Evolutionary conservation across 1,140 invertebrate species (phyloP).

Genomic region (Dysdera silvatica): DNA sequence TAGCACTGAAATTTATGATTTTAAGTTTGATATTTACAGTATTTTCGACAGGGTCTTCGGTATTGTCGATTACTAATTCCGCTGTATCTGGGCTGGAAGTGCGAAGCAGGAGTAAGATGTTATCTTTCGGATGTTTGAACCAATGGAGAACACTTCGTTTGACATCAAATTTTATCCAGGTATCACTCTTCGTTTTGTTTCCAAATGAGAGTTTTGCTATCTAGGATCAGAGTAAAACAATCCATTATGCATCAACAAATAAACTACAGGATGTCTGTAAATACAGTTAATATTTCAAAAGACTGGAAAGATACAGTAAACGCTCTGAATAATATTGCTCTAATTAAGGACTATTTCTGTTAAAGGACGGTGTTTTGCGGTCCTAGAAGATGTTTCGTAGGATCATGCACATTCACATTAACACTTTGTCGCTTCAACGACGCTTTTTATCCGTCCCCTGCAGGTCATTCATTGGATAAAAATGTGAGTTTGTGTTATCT

Average conservation of each 20-base stretch:
- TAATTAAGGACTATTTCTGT: neutral
- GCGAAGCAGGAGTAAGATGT: constrained; percentile 64
- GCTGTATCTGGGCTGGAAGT: constrained; percentile 38
- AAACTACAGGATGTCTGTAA: neutral
- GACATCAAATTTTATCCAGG: constrained; percentile 65
- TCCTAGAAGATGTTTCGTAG: neutral
- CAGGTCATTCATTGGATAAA: too few relatives aligned
- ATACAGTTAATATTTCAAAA: neutral
- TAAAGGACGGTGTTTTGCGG: neutral
- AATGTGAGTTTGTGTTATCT: too few relatives aligned
- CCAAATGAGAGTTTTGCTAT: constrained; percentile 17
- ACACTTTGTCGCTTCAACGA: neutral
- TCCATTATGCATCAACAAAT: neutral
- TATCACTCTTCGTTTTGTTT: constrained; percentile 44
- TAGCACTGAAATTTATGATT: neutral
- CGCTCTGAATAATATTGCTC: neutral
- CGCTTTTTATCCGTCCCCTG: neutral
- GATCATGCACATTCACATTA: neutral
- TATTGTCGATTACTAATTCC: neutral
- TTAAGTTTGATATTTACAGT: neutral
- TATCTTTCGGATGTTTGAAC: constrained; percentile 61
- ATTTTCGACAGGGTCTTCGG: neutral
- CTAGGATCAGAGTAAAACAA: neutral
- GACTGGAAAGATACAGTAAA: neutral
- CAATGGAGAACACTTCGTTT: constrained; percentile 66